Base-by-base conservation (phyloP, 2,888 invertebrate genomes). In the Megastigmus dorsalis region DNA sequence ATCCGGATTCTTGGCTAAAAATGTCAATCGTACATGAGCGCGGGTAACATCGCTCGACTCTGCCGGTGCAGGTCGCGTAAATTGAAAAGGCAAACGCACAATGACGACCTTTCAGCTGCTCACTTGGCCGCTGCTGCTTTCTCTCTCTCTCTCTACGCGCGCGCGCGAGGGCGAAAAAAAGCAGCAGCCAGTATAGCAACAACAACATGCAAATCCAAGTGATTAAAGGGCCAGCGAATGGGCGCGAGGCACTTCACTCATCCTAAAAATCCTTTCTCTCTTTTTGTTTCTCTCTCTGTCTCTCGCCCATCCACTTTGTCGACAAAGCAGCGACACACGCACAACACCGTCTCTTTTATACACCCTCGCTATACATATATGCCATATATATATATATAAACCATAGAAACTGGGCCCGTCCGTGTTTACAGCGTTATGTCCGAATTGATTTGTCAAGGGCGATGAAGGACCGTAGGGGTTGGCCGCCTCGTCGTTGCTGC, bases 361-460 rank as follows among this genome's bases (percentile, higher is more conserved):
- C 52, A 38, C 23, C 28, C n/a, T n/a, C n/a, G n/a, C n/a, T n/a
- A n/a, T n/a, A n/a, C n/a, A n/a, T n/a, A n/a, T n/a, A n/a, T n/a
- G n/a, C n/a, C n/a, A n/a, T n/a, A n/a, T n/a, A n/a, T n/a, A n/a
- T n/a, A n/a, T n/a, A n/a, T n/a, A n/a, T n/a, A n/a, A n/a, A n/a
- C n/a, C n/a, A n/a, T n/a, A n/a, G n/a, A n/a, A n/a, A n/a, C 30
- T 13, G 45, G 10, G 1, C 26, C 28, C 26, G 15, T 9, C 78
- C 83, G 81, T 85, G 83, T 86, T 86, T 85, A 84, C 86, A 82
- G 81, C 82, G 81, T 84, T 83, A 85, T 81, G 85, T 82, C 83
- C 82, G 83, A 86, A 86, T 86, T 84, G 86, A 86, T 87, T 87
- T 83, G 84, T 84, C 84, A 82, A 82, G 82, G 81, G 79, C 79